These are phyloP conservation scores for Acronicta leporina DNA, from an alignment of 2,888 invertebrate genomes.

Conservation along the genomic window DNA sequence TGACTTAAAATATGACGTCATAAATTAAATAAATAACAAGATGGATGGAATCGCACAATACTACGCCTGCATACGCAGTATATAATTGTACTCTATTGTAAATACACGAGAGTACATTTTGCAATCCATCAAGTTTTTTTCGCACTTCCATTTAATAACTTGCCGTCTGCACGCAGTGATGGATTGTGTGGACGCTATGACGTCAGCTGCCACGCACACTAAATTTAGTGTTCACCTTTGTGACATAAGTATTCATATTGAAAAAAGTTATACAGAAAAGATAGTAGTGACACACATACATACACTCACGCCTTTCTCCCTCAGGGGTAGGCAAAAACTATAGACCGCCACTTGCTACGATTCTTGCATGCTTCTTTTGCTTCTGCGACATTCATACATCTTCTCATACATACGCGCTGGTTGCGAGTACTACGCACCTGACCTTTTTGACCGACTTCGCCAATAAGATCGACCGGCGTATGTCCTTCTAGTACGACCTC, in stretches of 20 bases:
- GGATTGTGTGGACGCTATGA: slow-evolving; percentile 1
- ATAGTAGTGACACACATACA: too few relatives aligned
- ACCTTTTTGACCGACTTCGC: too few relatives aligned
- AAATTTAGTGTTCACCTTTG: neutral
- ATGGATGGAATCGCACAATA: neutral
- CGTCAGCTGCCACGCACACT: slow-evolving; percentile 11
- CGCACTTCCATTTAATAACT: slow-evolving; percentile 38
- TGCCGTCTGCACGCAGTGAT: slow-evolving; percentile 28
- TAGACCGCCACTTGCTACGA: too few relatives aligned
- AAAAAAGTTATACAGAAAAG: too few relatives aligned
- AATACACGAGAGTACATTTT: slow-evolving; percentile 22
- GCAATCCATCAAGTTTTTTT: slow-evolving; percentile 38
- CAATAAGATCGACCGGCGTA: too few relatives aligned
- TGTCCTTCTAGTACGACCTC: too few relatives aligned
- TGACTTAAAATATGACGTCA: neutral
- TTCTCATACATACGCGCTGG: too few relatives aligned
- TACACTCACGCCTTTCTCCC: too few relatives aligned
- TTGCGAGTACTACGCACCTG: too few relatives aligned
- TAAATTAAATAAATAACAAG: neutral
- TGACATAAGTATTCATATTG: slow-evolving; percentile 6
- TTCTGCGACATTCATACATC: too few relatives aligned
- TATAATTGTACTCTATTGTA: neutral
- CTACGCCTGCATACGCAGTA: slow-evolving; percentile 11
- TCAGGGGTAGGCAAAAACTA: too few relatives aligned
- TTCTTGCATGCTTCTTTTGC: too few relatives aligned